A percentile compares a stretch with the other conserved stretches of the same genome.
Evolutionary conservation across 2,113 vertebrate genomes (phyloP).

Genomic region (Chaenocephalus aceratus): DNA sequence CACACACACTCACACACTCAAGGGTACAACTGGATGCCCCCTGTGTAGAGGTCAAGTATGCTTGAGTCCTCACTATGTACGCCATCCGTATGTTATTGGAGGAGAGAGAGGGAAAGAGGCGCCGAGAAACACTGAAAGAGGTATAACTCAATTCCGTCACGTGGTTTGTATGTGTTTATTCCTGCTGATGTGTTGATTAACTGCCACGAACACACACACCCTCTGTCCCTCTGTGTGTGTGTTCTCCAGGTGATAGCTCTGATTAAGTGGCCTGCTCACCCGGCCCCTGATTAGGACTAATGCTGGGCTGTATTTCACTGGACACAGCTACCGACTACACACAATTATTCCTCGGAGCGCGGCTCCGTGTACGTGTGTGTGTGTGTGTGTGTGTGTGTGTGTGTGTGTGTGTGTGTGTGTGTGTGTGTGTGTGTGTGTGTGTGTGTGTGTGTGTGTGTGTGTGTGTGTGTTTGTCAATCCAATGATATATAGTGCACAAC

Average conservation of each 20-base stretch:
- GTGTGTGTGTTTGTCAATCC: not conserved
- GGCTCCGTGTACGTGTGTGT: not conserved
- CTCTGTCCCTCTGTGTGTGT: constrained; percentile 3
- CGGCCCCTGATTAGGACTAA: constrained; percentile 78
- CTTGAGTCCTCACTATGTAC: constrained; percentile 44
- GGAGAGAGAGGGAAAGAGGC: constrained; percentile 19
- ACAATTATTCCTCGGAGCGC: constrained; percentile 40
- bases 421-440: not conserved
- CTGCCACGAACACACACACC: constrained; percentile 24
- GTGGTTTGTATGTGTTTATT: constrained; percentile 72
- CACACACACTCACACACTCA: constrained; percentile 36
- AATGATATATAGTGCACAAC: not conserved
- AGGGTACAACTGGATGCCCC: constrained; percentile 32
- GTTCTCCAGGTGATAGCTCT: constrained; percentile 68
- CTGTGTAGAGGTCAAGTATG: constrained; percentile 65
- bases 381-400: not conserved
- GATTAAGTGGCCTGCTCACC: constrained; percentile 79
- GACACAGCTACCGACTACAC: constrained; percentile 40
- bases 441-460: not conserved
- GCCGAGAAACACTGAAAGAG: constrained; percentile 35
- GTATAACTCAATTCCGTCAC: constrained; percentile 71
- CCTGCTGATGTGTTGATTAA: constrained; percentile 81
- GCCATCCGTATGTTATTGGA: constrained; percentile 49
- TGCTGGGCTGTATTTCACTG: constrained; percentile 67
- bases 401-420: not conserved